Evolutionary conservation across 2,888 invertebrate species (phyloP).

Genomic region (Melanotus villosus): DNA sequence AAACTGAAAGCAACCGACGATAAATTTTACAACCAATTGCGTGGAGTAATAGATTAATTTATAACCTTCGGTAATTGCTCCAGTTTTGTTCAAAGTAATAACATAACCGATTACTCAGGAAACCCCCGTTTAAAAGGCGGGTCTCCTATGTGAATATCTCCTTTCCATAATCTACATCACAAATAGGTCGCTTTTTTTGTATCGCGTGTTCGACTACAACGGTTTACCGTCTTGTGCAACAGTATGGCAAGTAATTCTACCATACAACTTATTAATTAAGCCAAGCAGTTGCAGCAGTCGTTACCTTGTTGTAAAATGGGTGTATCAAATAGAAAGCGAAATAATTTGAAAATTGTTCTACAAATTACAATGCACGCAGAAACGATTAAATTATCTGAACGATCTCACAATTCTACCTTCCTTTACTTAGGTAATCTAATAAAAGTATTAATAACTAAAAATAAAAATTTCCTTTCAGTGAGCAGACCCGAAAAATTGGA

Average conservation of each 20-base stretch:
- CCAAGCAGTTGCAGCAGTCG: conserved; percentile 13
- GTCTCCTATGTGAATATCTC: too few relatives aligned
- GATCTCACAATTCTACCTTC: too few relatives aligned
- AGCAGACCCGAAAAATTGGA: conserved; percentile 64
- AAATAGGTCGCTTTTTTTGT: conserved; percentile 36
- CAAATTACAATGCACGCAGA: neutral
- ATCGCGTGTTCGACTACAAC: conserved; percentile 35
- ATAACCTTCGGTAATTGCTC: neutral
- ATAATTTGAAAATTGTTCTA: neutral
- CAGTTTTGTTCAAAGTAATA: neutral
- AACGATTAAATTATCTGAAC: too few relatives aligned
- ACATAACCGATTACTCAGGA: neutral
- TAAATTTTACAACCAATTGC: too few relatives aligned
- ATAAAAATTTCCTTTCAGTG: conserved; percentile 38
- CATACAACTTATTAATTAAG: conserved; percentile 30
- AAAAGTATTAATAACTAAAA: neutral
- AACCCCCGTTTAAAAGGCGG: too few relatives aligned
- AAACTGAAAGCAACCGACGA: too few relatives aligned
- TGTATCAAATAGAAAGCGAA: neutral
- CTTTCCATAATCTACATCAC: conserved; percentile 2
- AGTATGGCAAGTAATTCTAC: conserved; percentile 5
- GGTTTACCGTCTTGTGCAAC: neutral
- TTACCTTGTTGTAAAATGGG: conserved; percentile 18
- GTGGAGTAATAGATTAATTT: neutral
- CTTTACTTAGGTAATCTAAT: too few relatives aligned